Conservation (phyloP, 2,113 vertebrate genomes). For the Acrocephalus arundinaceus region DNA sequence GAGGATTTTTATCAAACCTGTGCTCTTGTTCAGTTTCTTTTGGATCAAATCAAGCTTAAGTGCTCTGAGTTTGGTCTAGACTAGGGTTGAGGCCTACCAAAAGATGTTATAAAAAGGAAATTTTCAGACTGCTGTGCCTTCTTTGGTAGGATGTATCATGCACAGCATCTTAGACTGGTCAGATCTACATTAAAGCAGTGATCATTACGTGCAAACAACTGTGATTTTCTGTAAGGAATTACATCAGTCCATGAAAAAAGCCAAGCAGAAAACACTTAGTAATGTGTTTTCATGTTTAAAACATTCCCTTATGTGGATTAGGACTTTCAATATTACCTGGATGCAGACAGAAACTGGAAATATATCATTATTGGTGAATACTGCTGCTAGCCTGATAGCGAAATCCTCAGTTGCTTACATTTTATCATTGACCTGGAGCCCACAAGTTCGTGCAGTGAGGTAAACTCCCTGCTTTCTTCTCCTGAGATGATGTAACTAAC, state of each 20-base stretch:
- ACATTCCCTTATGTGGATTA: not conserved
- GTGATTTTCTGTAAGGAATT: not conserved
- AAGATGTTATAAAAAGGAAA: not conserved
- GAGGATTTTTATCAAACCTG: not conserved
- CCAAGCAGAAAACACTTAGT: not conserved
- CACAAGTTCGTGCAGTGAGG: not conserved
- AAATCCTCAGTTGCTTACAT: not conserved
- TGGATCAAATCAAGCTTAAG: not conserved
- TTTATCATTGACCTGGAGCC: not conserved
- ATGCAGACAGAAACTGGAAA: not conserved
- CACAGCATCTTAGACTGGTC: not conserved
- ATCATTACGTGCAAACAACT: not conserved
- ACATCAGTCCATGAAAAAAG: not conserved
- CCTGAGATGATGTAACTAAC: not conserved
- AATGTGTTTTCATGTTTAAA: slow-evolving; percentile 6
- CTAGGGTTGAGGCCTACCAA: not conserved
- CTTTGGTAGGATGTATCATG: not conserved
- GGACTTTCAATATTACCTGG: not conserved
- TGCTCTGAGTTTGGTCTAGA: not conserved
- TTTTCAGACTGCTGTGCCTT: not conserved
- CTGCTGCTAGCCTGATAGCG: not conserved
- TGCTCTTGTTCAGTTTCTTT: not conserved
- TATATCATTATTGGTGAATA: not conserved
- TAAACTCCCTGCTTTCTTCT: not conserved
- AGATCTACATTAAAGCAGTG: not conserved